Evolutionary conservation across 2,113 vertebrate genomes (phyloP).

Genomic region (Erythrolamprus reginae): DNA sequence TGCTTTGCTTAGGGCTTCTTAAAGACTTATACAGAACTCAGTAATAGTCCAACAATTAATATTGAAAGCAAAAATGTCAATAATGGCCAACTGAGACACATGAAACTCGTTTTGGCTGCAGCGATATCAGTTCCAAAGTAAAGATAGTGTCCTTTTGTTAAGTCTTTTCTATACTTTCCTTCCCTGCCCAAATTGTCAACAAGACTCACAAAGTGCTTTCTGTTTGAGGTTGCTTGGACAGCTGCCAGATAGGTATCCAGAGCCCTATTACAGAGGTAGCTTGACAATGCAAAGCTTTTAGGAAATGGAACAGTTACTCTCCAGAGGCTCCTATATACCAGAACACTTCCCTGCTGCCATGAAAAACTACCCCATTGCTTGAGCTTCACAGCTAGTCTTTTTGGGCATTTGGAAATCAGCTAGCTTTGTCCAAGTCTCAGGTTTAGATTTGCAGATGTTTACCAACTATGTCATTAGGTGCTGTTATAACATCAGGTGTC

Average conservation of each 20-base stretch:
- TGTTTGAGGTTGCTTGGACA: slow-evolving; percentile 48
- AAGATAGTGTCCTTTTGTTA: background rate
- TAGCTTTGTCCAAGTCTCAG: slow-evolving; percentile 15
- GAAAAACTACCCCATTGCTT: slow-evolving; percentile 42
- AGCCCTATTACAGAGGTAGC: slow-evolving; percentile 51
- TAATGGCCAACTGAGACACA: background rate
- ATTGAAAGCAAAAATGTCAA: background rate
- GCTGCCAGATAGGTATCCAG: slow-evolving; percentile 40
- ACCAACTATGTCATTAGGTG: background rate
- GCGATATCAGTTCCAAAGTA: slow-evolving; percentile 41
- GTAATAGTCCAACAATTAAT: background rate
- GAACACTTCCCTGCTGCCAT: slow-evolving; percentile 32
- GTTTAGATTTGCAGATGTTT: slow-evolving; percentile 25
- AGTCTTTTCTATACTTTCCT: slow-evolving; percentile 31
- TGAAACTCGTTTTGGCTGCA: slow-evolving; percentile 11
- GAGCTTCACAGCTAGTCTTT: slow-evolving; percentile 40
- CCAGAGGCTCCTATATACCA: slow-evolving; percentile 43
- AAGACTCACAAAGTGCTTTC: slow-evolving; percentile 44
- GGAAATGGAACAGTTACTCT: slow-evolving; percentile 46
- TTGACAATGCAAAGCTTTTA: slow-evolving; percentile 52
- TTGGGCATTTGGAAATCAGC: slow-evolving; percentile 38
- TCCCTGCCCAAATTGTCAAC: slow-evolving; percentile 34
- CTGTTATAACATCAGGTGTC: background rate
- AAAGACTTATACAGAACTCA: background rate
- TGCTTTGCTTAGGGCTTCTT: background rate